Base-by-base conservation (phyloP, 2,113 vertebrate genomes). In the Camelus bactrianus region DNA sequence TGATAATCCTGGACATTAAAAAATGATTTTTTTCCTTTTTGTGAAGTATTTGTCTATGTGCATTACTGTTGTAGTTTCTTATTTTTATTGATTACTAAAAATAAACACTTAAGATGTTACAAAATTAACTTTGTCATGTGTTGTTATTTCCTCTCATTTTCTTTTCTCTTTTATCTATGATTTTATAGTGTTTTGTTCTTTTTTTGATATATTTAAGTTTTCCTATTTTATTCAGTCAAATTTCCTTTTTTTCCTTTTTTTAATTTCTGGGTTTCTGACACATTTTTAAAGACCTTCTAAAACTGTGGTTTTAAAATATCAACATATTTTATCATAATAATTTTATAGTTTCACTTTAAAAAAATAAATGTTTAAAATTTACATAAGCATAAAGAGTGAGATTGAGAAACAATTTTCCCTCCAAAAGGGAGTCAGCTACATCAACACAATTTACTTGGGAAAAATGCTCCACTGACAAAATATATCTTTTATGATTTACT, bases 31-130 rank as follows among this genome's bases (percentile, higher is more conserved):
- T 76, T 46, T 2, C 14, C 7, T 5, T 56, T 56, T 73, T 83
- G 0, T 92, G 52, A 35, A 72, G 8, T 19, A 38, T 70, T 93
- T 89, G 20, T 91, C 50, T 93, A 67, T 56, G 26, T 58, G 20
- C 6, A 77, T 82, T 60, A 3, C 38, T 89, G 17, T 62, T 93
- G 8, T 32, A 17, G 30, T 92, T 93, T 91, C 11, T 81, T n/a
- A 75, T n/a, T 93, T 93, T 91, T 80, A 88, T 81, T 80, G 56
- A 58, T 91, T 91, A 89, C 28, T 96, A 81, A 82, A 20, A 58
- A 20, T 88, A 89, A 91, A 32, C 15, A 91, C 65, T 62, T 73
- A 75, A 22, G 54, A 72, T 38, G 73, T 67, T 72, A 89, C 0
- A 88, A 89, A 87, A 83, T 76, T 70, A 87, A 54, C 3, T 56